Evolutionary conservation across 1,140 invertebrate genomes (phyloP).

Genomic region (Hyphantria cunea): DNA sequence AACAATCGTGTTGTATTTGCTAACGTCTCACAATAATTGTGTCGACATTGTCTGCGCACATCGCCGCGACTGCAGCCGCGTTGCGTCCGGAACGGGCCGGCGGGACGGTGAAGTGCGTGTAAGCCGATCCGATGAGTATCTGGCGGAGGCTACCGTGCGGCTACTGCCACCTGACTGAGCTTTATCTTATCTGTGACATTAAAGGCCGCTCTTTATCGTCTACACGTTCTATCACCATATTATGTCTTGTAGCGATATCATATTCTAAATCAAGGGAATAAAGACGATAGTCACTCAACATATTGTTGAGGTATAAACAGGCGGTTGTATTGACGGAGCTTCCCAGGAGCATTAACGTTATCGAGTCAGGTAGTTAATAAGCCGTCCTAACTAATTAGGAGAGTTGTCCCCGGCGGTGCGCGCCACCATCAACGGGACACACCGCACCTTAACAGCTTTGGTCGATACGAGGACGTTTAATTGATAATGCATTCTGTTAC

Average conservation of each 20-base stretch:
- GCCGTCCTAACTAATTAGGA: conserved; percentile 44
- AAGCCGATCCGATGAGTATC: not conserved
- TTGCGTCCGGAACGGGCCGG: not conserved
- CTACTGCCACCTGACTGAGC: conserved; percentile 1
- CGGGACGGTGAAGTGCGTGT: not conserved
- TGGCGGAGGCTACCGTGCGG: not conserved
- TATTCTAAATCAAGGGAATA: not conserved
- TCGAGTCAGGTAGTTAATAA: conserved; percentile 38
- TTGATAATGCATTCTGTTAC: no score
- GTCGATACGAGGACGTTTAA: no score
- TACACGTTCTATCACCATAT: not conserved
- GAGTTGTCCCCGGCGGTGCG: not conserved
- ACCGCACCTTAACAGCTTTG: no score
- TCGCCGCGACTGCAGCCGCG: no score
- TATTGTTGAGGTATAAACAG: conserved; percentile 27
- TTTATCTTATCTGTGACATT: conserved; percentile 41
- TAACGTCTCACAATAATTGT: no score
- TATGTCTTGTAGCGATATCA: not conserved
- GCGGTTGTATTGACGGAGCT: conserved; percentile 13
- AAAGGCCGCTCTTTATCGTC: conserved; percentile 32
- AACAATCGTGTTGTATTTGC: no score
- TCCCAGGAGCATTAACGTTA: conserved; percentile 34
- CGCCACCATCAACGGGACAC: no score
- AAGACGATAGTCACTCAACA: not conserved
- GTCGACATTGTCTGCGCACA: no score